phyloP scores from a whole-genome alignment of 2,888 invertebrate genomes.

The Caenorhabditis wallacei region DNA sequence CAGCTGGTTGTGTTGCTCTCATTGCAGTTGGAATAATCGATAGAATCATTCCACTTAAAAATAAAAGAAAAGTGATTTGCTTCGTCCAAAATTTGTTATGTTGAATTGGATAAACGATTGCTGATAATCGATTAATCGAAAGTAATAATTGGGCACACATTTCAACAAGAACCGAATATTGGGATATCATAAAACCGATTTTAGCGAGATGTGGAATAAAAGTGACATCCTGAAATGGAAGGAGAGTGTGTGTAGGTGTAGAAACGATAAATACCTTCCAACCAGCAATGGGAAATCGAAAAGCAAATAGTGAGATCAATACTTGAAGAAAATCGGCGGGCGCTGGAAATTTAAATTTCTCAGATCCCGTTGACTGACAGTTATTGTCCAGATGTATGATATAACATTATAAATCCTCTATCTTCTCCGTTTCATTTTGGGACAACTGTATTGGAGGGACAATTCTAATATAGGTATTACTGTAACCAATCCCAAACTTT shows the following conservation, averaged over 20 bases:
- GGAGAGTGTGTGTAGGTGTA: not conserved
- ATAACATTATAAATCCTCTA: too few species aligned
- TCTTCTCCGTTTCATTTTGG: too few species aligned
- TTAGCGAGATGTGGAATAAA: constrained; percentile 62
- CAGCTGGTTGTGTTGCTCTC: constrained; percentile 63
- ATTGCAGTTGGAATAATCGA: constrained; percentile 63
- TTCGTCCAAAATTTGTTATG: constrained; percentile 69
- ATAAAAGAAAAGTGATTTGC: constrained; percentile 47
- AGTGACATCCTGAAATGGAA: constrained; percentile 30
- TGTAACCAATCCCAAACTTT: not conserved
- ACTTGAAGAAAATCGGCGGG: constrained; percentile 71
- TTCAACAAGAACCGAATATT: constrained; percentile 68
- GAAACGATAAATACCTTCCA: constrained; percentile 49
- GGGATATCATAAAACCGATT: constrained; percentile 68
- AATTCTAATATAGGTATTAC: too few species aligned
- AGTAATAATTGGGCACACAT: constrained; percentile 66
- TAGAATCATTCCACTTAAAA: constrained; percentile 40
- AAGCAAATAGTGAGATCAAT: constrained; percentile 61
- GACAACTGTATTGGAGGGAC: too few species aligned
- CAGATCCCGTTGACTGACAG: too few species aligned
- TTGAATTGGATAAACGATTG: constrained; percentile 66
- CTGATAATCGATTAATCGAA: constrained; percentile 66
- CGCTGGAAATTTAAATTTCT: constrained; percentile 51
- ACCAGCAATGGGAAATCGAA: constrained; percentile 68
- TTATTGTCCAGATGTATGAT: too few species aligned